phyloP scores from a whole-genome alignment of 1,140 invertebrate species.

The Acromyrmex charruanus region DNA sequence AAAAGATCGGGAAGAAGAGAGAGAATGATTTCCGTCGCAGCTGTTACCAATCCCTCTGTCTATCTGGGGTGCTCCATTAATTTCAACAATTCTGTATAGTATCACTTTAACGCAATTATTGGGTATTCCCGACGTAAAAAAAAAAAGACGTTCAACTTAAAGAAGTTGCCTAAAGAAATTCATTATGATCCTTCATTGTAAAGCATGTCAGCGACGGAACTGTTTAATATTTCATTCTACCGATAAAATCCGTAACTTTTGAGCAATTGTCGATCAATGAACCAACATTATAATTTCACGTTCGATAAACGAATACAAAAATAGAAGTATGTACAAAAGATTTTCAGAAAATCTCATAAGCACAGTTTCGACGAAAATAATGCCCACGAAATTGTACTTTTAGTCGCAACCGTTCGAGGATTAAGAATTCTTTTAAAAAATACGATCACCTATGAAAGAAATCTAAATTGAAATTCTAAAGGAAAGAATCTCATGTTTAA shows the following conservation, averaged over 20 bases:
- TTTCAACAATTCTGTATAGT: conserved; percentile 30
- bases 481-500: conserved; percentile 30
- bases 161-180: conserved; percentile 29
- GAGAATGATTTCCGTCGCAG: conserved; percentile 53
- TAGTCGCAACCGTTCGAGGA: background rate
- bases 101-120: conserved; percentile 37
- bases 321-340: background rate
- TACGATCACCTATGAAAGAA: background rate
- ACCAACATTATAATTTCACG: background rate
- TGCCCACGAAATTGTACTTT: background rate
- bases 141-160: background rate
- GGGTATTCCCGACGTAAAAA: background rate
- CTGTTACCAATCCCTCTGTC: conserved; percentile 36
- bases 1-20: conserved; percentile 9
- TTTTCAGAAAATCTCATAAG: background rate
- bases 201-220: background rate
- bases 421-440: conserved; percentile 11
- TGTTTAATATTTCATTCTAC: background rate
- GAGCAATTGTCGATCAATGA: background rate
- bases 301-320: background rate
- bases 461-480: background rate
- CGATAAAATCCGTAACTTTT: background rate
- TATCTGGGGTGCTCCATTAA: conserved; percentile 29
- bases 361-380: background rate
- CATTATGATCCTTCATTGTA: background rate